Percentiles rank a stretch among this genome's conserved stretches.
Evolutionary conservation across 2,797 vertebrate species (phyloP).

Genomic region (Pristis pectinata): DNA sequence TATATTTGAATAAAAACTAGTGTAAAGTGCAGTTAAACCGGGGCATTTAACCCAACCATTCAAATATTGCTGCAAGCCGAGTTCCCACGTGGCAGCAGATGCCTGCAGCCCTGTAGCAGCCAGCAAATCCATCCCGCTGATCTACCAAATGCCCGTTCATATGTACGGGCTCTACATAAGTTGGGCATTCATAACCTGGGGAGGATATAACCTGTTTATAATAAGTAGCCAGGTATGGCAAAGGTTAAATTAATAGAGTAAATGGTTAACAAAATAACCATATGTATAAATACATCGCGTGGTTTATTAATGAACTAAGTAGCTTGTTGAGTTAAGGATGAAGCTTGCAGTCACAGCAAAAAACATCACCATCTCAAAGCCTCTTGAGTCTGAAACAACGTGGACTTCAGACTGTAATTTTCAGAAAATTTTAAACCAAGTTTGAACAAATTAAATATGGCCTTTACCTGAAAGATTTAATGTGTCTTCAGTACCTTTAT

Average conservation of each 20-base stretch:
- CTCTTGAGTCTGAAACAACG: background rate
- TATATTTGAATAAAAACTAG: too few relatives aligned
- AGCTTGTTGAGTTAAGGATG: background rate
- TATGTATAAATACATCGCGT: background rate
- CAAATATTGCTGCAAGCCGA: too few relatives aligned
- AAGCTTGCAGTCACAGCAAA: background rate
- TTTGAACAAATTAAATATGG: background rate
- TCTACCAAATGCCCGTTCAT: too few relatives aligned
- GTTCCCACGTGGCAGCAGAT: too few relatives aligned
- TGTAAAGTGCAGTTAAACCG: too few relatives aligned
- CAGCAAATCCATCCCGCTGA: too few relatives aligned
- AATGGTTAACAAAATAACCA: slow-evolving; percentile 21
- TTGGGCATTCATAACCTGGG: too few relatives aligned
- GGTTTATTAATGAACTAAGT: slow-evolving; percentile 14
- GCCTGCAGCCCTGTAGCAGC: too few relatives aligned
- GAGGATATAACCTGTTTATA: background rate
- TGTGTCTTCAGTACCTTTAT: background rate
- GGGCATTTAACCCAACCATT: too few relatives aligned
- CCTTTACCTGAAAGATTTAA: background rate
- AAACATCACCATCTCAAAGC: background rate
- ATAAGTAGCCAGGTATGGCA: slow-evolving; percentile 29
- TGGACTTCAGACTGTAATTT: background rate
- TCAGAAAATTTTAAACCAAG: background rate
- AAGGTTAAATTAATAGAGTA: slow-evolving; percentile 10
- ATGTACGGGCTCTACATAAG: too few relatives aligned